phyloP scores from a whole-genome alignment of 2,888 invertebrate genomes.

The Mimumesa dahlbomi region DNA sequence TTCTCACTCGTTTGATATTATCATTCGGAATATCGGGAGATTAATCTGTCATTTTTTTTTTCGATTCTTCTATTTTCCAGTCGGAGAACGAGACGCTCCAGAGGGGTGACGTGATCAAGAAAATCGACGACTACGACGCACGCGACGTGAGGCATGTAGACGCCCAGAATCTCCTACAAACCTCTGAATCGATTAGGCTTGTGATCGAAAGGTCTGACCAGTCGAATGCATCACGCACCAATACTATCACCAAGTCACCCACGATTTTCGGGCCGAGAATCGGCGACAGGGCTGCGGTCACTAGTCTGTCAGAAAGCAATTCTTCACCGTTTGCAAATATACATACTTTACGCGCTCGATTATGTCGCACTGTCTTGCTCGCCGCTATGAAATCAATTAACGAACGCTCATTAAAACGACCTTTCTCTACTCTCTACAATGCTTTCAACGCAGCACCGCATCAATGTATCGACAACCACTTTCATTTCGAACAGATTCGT shows the following conservation, averaged over 20 bases:
- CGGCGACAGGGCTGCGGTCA: constrained; percentile 71
- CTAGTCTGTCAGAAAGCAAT: constrained; percentile 75
- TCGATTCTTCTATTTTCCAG: too few relatives aligned
- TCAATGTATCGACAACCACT: too few relatives aligned
- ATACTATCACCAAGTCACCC: constrained; percentile 66
- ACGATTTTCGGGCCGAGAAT: constrained; percentile 69
- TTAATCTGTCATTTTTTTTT: too few relatives aligned
- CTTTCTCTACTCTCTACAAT: too few relatives aligned
- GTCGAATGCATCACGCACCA: constrained; percentile 67
- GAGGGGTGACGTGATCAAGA: constrained; percentile 94
- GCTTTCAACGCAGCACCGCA: too few relatives aligned
- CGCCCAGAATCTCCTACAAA: constrained; percentile 93
- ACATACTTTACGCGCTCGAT: constrained; percentile 15
- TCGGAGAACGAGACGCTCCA: constrained; percentile 91
- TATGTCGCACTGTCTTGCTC: constrained; percentile 27
- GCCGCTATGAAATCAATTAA: constrained; percentile 31
- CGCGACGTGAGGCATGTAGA: constrained; percentile 94
- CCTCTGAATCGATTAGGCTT: constrained; percentile 89
- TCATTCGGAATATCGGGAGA: too few relatives aligned
- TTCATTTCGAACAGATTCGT: too few relatives aligned
- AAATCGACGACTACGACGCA: constrained; percentile 94
- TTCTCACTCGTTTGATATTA: too few relatives aligned
- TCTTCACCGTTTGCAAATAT: constrained; percentile 44
- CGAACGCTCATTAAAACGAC: too few relatives aligned
- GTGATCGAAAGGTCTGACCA: constrained; percentile 88